Evolutionary conservation across 2,797 vertebrate genomes (phyloP).

Genomic region (Podarcis lilfordi): DNA sequence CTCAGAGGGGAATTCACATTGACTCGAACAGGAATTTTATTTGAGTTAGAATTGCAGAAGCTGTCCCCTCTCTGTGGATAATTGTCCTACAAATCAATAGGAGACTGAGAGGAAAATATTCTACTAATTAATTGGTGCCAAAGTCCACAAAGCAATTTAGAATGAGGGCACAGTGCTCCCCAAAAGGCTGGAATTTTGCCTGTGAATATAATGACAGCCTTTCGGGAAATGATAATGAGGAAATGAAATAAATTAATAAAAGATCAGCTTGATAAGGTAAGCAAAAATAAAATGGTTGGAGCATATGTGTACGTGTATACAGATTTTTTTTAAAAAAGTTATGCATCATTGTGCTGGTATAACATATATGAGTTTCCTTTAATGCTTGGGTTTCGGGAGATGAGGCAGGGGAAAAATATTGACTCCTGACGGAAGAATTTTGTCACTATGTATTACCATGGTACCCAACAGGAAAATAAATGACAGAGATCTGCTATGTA

Average conservation of each 20-base stretch:
- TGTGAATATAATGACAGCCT: not conserved
- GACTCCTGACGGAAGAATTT: no score
- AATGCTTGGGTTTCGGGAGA: not conserved
- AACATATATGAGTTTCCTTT: not conserved
- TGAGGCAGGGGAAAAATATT: not conserved
- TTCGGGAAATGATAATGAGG: conserved; percentile 6
- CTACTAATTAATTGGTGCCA: conserved; percentile 11
- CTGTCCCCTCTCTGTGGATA: not conserved
- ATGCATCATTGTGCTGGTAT: not conserved
- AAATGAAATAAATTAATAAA: conserved; percentile 20
- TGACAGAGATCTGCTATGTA: not conserved
- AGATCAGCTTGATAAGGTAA: not conserved
- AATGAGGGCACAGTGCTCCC: not conserved
- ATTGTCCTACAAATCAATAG: conserved; percentile 19
- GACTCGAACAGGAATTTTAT: not conserved
- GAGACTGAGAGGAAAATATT: conserved; percentile 4
- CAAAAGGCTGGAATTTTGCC: not conserved
- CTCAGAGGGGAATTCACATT: not conserved
- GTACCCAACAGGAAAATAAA: no score
- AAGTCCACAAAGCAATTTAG: conserved; percentile 19
- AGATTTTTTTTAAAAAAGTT: not conserved
- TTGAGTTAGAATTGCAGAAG: not conserved
- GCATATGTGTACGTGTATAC: not conserved
- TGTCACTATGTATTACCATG: no score
- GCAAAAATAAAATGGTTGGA: not conserved